A percentile compares a stretch with the other conserved stretches of the same genome.
Conservation (phyloP, 2,113 vertebrate species). For the Crotalus viridis region DNA sequence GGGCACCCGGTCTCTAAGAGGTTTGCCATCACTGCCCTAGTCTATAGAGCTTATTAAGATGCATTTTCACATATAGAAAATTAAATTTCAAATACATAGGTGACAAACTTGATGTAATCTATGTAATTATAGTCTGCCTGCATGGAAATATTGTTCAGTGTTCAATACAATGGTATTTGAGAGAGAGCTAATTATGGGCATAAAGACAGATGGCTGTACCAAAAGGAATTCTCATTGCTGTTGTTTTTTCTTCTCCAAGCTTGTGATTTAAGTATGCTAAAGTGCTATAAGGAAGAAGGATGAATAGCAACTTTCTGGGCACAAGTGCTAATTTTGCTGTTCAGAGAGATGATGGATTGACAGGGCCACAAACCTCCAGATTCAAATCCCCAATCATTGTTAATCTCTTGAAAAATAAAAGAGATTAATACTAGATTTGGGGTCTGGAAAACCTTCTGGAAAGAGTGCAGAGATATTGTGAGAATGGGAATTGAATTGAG, state of each 20-base stretch:
- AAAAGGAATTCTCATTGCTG: not conserved
- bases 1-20: no score
- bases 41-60: conserved; percentile 4
- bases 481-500: not conserved
- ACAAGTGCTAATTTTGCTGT: not conserved
- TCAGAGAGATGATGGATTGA: not conserved
- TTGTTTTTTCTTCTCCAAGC: not conserved
- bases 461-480: not conserved
- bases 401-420: conserved; percentile 12
- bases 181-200: not conserved
- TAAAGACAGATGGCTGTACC: conserved; percentile 26
- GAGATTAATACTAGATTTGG: conserved; percentile 19
- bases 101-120: not conserved
- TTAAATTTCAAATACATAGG: not conserved
- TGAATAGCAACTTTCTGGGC: not conserved
- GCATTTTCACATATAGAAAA: not conserved
- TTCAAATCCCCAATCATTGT: conserved; percentile 4
- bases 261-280: not conserved
- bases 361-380: not conserved
- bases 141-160: not conserved
- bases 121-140: not conserved
- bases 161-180: not conserved
- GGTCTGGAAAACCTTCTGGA: not conserved
- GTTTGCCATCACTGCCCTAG: not conserved
- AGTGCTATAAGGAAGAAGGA: not conserved